These are phyloP conservation scores for Myathropa florea DNA, from an alignment of 2,888 invertebrate genomes.

Conservation along the genomic window DNA sequence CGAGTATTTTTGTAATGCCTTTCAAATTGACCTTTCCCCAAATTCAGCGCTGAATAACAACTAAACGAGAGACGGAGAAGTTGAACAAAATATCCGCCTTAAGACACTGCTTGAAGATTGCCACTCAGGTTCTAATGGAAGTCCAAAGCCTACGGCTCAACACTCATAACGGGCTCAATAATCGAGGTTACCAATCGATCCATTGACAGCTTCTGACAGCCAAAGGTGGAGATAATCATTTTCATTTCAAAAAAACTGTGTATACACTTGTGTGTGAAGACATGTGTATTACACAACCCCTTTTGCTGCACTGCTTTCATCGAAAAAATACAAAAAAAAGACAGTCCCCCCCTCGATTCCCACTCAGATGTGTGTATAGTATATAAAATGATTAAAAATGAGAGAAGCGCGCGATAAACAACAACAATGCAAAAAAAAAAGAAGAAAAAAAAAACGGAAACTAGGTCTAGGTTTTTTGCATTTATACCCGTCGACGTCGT, in stretches of 20 bases:
- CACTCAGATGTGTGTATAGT: neutral
- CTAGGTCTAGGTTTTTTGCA: conserved; percentile 71
- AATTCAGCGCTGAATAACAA: conserved; percentile 10
- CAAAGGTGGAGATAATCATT: conserved; percentile 19
- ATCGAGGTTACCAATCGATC: conserved; percentile 28
- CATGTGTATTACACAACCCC: conserved; percentile 45
- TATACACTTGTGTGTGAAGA: neutral
- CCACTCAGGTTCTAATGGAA: conserved; percentile 37
- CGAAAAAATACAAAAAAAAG: neutral
- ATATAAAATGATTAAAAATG: conserved; percentile 63
- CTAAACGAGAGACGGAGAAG: neutral
- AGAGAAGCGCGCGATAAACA: conserved; percentile 61
- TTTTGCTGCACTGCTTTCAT: conserved; percentile 20
- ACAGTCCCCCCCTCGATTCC: neutral
- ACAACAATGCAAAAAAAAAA: conserved; percentile 71
- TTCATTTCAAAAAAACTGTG: neutral
- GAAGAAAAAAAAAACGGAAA: no score
- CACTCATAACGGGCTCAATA: neutral
- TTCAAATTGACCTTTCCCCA: conserved; percentile 37
- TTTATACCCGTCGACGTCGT: conserved; percentile 45
- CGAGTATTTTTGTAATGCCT: conserved; percentile 2
- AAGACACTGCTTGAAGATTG: neutral
- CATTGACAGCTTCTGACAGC: conserved; percentile 42
- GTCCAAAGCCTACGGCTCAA: conserved; percentile 23
- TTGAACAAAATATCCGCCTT: neutral